Evolutionary conservation across 2,888 invertebrate species (phyloP), one percentile per base, ranked within the genome.

Genomic region (Steromphala cineraria): DNA sequence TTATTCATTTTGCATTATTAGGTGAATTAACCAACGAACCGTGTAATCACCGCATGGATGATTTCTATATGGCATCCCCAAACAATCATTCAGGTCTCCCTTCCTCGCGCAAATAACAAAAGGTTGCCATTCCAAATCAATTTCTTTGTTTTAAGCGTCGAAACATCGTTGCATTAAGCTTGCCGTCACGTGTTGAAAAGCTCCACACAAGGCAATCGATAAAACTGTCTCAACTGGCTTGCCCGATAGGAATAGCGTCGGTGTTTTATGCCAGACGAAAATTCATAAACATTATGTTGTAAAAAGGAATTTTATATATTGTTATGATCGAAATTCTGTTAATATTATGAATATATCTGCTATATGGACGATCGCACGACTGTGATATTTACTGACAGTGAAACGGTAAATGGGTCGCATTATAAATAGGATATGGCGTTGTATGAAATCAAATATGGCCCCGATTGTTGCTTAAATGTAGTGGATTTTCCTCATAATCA

Each of bases 161-260:
- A 36, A 31, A 71, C 71, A 71, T 71, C 36, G 28, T 40, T 17
- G 31, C 19, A 71, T 71, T 71, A 71, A 31, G 31, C 36, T 40
- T 36, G 15, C n/a, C 28, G 36, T 28, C 71, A 71, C 71, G 71
- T 71, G 71, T 71, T 71, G 71, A 71, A 71, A 71, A 36, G 15
- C 71, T 36, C 36, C 28, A 36, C 31, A 71, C 71, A 19, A 15
- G 19, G 15, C 28, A 71, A 71, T 71, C 71, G 36, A 71, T 71
- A 71, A 31, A 19, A 10, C 7, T 40, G 71, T 71, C 71, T 71
- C 28, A 36, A 36, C 31, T 17, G 7, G 31, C n/a, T 17, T 17
- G 24, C 21, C 24, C 56, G 24, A 24, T 3, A 19, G 71, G 40
- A 71, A 71, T 71, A 71, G 28, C 36, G 28, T 71, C 36, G 40